phyloP scores from a whole-genome alignment of 2,797 vertebrate genomes.

The Oreonectes daqikongensis region DNA sequence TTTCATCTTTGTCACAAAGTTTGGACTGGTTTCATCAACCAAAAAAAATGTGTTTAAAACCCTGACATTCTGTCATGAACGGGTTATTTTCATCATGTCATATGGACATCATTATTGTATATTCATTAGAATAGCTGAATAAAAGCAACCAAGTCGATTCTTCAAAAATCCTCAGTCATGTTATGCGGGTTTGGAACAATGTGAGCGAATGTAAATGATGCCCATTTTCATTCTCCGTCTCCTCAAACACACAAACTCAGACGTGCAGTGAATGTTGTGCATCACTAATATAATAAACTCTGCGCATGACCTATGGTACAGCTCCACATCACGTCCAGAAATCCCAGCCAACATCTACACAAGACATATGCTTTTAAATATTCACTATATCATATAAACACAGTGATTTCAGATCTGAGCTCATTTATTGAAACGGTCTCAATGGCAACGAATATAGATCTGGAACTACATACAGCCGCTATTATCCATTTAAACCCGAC shows the following conservation, averaged over 20 bases:
- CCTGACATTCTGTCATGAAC: not conserved
- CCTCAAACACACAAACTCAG: not conserved
- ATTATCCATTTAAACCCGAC: constrained; percentile 17
- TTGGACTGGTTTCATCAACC: too few relatives aligned
- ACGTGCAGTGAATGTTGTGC: not conserved
- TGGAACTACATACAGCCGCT: not conserved
- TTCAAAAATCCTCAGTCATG: not conserved
- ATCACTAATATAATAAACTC: not conserved
- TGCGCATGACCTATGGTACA: not conserved
- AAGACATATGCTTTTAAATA: constrained; percentile 11
- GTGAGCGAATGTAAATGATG: not conserved
- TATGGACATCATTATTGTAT: not conserved
- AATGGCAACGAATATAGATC: not conserved
- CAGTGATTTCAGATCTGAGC: not conserved
- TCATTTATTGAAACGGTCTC: not conserved
- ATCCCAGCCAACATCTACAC: constrained; percentile 12
- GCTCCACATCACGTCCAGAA: not conserved
- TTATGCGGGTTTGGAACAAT: not conserved
- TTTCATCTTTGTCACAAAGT: not conserved
- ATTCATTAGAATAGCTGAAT: not conserved
- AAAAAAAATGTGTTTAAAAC: too few relatives aligned
- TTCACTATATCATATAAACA: not conserved
- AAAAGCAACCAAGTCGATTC: not conserved
- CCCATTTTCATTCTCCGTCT: not conserved
- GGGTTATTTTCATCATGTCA: not conserved